Evolutionary conservation across 1,140 invertebrate species (phyloP), one percentile per base, ranked within the genome.

Genomic region (Trissolcus basalis): DNA sequence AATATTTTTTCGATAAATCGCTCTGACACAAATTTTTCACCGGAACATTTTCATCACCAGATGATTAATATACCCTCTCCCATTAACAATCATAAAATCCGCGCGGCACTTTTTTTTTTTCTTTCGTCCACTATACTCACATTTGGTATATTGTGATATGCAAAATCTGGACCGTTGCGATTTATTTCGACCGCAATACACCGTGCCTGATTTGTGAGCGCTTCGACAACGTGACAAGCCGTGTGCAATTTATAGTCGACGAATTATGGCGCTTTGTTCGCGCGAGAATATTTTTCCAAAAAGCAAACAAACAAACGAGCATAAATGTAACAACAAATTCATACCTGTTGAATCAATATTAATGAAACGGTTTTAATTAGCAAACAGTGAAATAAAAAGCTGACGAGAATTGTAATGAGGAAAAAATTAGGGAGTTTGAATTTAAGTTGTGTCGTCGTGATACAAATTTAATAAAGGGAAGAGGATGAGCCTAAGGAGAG

Each of bases 191-290:
- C 67, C 19, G 64, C 77, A 74, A 76, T 80, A 73, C 74, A 41
- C 35, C 48, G 39, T 56, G 67, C 59, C 49, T 75, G 73, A 77
- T 81, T 78, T 64, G 77, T 67, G 69, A 80, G 74, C 67, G 48
- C 44, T 68, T 60, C 67, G 48, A 47, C 47, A 59, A 79, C 58
- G 68, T 55, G 73, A 60, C 60, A 49, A 27, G 44, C 55, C 27
- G 15, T 55, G 49, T 35, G 56, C 69, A 68, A 82, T 81, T 80
- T 78, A 81, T 79, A 45, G 56, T 27, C 56, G 51, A 77, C 67
- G 79, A 82, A 77, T 83, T 82, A 83, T 77, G 15, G 75, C 32
- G 54, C 41, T 63, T 69, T 73, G 69, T 72, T 77, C 73, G 33
- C 9, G 16, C 4, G 33, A 39, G 33, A 27, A 27, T 27, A 6